Evolutionary conservation across 2,113 vertebrate species (phyloP), one percentile per base, ranked within the genome.

Genomic region (Edolisoma coerulescens): DNA sequence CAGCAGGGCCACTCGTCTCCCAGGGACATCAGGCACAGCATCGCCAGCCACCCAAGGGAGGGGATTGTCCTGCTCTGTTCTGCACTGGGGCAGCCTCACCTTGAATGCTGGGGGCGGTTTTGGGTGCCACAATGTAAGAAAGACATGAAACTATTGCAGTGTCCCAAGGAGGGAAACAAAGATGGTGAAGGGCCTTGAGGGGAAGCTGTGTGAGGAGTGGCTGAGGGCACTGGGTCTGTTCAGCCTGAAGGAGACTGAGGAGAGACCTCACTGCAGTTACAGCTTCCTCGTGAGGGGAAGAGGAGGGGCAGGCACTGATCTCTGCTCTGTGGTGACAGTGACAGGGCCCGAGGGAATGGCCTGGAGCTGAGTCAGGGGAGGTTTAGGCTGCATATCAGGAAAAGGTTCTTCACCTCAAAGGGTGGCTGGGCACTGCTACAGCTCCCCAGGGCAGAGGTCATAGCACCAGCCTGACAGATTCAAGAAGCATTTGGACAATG

Each of bases 1-100:
- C 74, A 33, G 28, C 7, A 70, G 54, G 35, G 44, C 1, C 37
- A 60, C 5, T 2, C 0, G 0, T 41, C 35, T n/a, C 44, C 65
- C 42, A 45, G 24, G 32, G 12, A 4, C 24, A 71, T 42, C 37
- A 35, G 45, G 45, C 9, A 3, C 24, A 70, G 64, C n/a, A 59
- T 9, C 0, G 0, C 35, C 65, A n/a, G 54, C 35, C 0, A 0
- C 42, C 35, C 53, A 41, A 17, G 44, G 53, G 18, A n/a, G 35
- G 39, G 33, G n/a, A 33, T 1, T 49, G 64, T 69, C 52, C 64
- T 0, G 4, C 52, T 68, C 64, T 49, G 64, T 28, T 49, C 64
- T 68, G 61, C 7, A 4, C 49, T 80, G 78, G 49, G 26, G 16
- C 20, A 2, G 33, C 50, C 41, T 56, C 61, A 37, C 33, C 41